Percentiles rank a stretch among this genome's conserved stretches.
These are phyloP conservation scores for Piprites chloris DNA, from an alignment of 2,113 vertebrate species.

Conservation along the genomic window DNA sequence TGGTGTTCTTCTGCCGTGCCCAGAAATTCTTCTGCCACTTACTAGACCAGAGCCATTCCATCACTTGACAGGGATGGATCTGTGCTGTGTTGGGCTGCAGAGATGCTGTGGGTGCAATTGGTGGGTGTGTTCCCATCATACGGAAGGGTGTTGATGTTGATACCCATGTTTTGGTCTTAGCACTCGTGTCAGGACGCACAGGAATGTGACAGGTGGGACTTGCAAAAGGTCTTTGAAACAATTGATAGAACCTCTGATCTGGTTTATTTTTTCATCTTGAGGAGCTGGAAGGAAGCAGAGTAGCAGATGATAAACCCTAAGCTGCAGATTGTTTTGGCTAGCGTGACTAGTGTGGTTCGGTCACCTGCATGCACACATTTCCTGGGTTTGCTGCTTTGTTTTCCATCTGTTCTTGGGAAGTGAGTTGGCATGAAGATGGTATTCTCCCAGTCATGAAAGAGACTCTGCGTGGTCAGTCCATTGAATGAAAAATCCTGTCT, in stretches of 20 bases:
- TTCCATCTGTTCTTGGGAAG: neutral
- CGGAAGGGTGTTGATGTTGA: neutral
- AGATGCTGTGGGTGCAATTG: neutral
- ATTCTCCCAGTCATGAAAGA: neutral
- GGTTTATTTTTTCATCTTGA: neutral
- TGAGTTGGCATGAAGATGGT: neutral
- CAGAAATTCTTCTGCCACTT: neutral
- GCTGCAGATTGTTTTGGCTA: neutral
- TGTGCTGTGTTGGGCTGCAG: neutral
- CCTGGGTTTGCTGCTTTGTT: neutral
- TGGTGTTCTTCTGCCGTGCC: neutral
- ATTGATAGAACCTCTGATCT: neutral
- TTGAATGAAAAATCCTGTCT: neutral
- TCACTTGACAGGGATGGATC: neutral
- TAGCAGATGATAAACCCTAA: neutral
- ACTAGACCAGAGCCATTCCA: neutral
- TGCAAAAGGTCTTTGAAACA: neutral
- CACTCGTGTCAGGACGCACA: neutral
- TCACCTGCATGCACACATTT: neutral
- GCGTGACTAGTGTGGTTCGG: neutral
- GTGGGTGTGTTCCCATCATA: neutral
- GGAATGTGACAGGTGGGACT: neutral
- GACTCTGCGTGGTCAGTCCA: neutral
- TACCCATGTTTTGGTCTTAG: neutral
- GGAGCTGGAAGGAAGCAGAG: neutral